These are phyloP conservation scores for Empidonax alnorum DNA, from an alignment of 2,113 vertebrate genomes.

Conservation along the genomic window DNA sequence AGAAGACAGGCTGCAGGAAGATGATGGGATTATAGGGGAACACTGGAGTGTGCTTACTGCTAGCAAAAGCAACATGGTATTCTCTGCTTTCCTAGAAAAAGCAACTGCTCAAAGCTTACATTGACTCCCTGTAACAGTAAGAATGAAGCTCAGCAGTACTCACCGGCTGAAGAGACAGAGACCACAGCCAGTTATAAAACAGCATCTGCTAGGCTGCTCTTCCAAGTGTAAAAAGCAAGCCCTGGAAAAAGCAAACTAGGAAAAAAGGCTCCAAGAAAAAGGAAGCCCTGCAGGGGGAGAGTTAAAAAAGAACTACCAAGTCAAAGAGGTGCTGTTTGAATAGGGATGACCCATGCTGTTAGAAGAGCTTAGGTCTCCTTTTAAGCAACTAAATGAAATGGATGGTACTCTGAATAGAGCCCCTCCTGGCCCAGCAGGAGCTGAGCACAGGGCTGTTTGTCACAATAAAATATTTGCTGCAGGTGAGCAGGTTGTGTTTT, in stretches of 20 bases:
- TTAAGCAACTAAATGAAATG: not conserved
- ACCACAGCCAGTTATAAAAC: not conserved
- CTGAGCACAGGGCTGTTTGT: not conserved
- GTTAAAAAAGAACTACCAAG: not conserved
- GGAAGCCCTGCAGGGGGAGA: not conserved
- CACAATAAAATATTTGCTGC: not conserved
- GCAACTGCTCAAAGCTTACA: not conserved
- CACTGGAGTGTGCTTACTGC: not conserved
- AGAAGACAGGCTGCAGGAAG: not conserved
- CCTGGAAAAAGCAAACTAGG: constrained; percentile 13
- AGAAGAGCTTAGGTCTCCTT: not conserved
- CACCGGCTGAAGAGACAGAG: not conserved
- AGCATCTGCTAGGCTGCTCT: not conserved
- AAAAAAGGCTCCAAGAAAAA: constrained; percentile 6
- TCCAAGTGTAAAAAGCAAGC: not conserved
- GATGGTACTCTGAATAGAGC: not conserved
- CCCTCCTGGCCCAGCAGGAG: not conserved
- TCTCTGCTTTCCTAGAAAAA: not conserved
- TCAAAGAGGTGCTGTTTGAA: not conserved
- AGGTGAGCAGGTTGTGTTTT: not conserved
- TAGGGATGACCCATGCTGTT: not conserved
- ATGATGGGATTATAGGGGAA: not conserved
- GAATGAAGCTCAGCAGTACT: not conserved
- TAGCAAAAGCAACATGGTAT: not conserved
- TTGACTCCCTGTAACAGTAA: not conserved